Evolutionary conservation across 23 tunicate genomes (phyloP).

Genomic region (Styela plicata): DNA sequence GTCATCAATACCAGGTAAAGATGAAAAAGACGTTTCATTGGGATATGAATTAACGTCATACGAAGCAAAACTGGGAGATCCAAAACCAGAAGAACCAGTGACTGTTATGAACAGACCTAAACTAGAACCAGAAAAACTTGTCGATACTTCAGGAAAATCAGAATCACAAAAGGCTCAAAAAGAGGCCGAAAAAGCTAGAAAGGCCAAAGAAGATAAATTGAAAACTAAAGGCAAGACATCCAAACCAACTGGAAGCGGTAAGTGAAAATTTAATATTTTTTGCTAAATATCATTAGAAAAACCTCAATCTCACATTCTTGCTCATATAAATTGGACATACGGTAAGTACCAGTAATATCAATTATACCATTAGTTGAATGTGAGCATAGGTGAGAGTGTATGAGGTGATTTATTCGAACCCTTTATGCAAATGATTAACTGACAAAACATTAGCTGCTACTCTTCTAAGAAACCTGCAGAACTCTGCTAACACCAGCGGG

Average conservation of each 20-base stretch:
- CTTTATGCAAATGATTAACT: no score
- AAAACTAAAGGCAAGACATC: conserved; percentile 5
- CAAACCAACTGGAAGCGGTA: neutral
- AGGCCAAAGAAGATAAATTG: neutral
- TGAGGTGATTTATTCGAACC: no score
- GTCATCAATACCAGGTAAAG: conserved; percentile 29
- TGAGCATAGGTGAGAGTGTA: no score
- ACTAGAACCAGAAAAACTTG: conserved; percentile 74
- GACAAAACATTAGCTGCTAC: no score
- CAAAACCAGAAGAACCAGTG: conserved; percentile 74
- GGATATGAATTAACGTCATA: conserved; percentile 34
- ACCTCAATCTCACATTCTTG: no score
- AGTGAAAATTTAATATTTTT: no score
- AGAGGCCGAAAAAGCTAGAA: neutral
- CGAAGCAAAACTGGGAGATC: conserved; percentile 74
- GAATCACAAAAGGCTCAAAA: neutral
- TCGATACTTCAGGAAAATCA: neutral
- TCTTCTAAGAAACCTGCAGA: no score
- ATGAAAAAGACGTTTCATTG: conserved; percentile 10
- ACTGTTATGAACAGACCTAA: conserved; percentile 40
- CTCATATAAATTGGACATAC: no score
- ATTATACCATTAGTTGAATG: no score
- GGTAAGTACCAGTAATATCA: no score
- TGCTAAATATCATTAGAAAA: no score
- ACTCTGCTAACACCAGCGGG: no score